Conservation (phyloP, 2,797 vertebrate genomes). For the Australoheros facetus region DNA sequence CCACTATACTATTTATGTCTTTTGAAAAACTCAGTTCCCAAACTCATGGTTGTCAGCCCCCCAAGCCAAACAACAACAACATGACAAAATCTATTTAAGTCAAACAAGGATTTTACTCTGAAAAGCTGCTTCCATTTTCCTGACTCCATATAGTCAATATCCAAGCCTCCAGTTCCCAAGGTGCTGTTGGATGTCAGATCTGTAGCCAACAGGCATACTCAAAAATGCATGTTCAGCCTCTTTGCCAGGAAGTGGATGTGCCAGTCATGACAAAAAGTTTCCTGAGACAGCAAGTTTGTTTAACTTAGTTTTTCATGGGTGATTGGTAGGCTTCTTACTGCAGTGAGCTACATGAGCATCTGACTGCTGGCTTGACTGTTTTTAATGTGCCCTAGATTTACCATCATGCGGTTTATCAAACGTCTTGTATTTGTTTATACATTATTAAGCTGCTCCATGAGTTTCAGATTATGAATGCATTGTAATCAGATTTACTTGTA, state of each 20-base stretch:
- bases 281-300: constrained; percentile 73
- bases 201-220: constrained; percentile 65
- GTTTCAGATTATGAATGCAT: neutral
- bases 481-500: neutral
- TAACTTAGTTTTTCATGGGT: constrained; percentile 62
- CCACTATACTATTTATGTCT: constrained; percentile 25
- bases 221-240: constrained; percentile 77
- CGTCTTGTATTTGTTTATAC: constrained; percentile 22
- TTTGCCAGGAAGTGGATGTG: constrained; percentile 66
- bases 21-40: constrained; percentile 23
- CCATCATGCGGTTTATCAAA: constrained; percentile 30
- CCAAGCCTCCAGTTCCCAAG: constrained; percentile 59
- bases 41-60: constrained; percentile 49
- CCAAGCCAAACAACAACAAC: constrained; percentile 54
- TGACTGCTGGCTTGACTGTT: constrained; percentile 52
- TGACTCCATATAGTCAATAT: constrained; percentile 58
- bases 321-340: constrained; percentile 53
- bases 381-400: constrained; percentile 62
- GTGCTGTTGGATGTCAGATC: constrained; percentile 68
- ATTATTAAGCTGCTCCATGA: constrained; percentile 24
- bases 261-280: constrained; percentile 71
- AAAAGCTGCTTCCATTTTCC: constrained; percentile 48
- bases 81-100: constrained; percentile 66
- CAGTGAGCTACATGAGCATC: constrained; percentile 40
- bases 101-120: constrained; percentile 43